Evolutionary conservation across 2,888 invertebrate species (phyloP).

Genomic region (Pandemis corylana): DNA sequence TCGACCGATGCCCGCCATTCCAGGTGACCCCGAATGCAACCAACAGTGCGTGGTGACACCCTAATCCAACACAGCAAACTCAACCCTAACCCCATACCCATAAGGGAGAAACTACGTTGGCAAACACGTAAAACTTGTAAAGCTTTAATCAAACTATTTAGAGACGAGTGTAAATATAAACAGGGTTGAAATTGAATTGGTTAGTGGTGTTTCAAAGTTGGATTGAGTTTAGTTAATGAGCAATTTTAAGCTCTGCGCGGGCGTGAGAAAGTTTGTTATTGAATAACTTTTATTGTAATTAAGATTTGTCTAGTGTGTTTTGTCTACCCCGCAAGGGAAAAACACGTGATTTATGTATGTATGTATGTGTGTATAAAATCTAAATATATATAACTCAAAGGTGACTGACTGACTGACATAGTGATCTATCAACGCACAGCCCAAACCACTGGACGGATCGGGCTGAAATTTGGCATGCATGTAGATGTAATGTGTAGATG

Average conservation of each 20-base stretch:
- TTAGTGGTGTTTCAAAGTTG: slow-evolving; percentile 9
- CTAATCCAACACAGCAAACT: neutral
- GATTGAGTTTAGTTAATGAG: slow-evolving; percentile 16
- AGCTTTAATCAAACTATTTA: slow-evolving; percentile 10
- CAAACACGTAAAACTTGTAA: neutral
- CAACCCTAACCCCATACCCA: neutral
- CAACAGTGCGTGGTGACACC: slow-evolving; percentile 17
- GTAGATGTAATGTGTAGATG: too few relatives aligned
- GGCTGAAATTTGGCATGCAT: too few relatives aligned
- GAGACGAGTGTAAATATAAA: slow-evolving; percentile 7
- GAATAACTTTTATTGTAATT: slow-evolving; percentile 8
- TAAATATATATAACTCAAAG: too few relatives aligned
- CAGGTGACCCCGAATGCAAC: slow-evolving; percentile 11
- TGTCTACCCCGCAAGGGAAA: neutral
- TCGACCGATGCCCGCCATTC: slow-evolving; percentile 9
- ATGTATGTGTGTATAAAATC: neutral
- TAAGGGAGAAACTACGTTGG: neutral
- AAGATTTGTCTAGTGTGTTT: slow-evolving; percentile 1
- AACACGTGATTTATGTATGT: neutral
- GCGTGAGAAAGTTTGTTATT: slow-evolving; percentile 11
- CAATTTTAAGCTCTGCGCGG: slow-evolving; percentile 16
- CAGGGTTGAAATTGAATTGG: neutral
- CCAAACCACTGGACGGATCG: too few relatives aligned
- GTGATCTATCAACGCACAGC: too few relatives aligned
- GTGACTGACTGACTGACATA: too few relatives aligned